Percentiles rank a stretch among this genome's conserved stretches.
Evolutionary conservation across 1,140 invertebrate genomes (phyloP).

Genomic region (Drosophila sucinea): DNA sequence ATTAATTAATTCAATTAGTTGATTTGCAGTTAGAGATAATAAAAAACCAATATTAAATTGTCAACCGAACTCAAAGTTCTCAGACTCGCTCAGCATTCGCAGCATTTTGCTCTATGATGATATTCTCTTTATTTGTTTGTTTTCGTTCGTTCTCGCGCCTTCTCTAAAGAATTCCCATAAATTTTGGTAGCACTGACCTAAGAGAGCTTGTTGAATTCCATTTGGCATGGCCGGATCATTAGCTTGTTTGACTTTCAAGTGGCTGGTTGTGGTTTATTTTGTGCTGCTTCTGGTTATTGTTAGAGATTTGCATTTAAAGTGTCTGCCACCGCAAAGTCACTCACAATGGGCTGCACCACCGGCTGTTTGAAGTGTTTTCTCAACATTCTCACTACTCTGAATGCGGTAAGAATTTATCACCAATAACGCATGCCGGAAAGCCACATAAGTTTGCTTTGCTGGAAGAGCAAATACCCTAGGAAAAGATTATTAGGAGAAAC

Average conservation of each 20-base stretch:
- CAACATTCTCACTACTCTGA: conserved; percentile 61
- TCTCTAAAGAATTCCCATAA: not conserved
- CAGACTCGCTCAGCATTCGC: not conserved
- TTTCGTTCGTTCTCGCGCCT: not conserved
- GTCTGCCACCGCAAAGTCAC: not conserved
- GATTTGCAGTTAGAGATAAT: conserved; percentile 59
- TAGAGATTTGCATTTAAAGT: conserved; percentile 6
- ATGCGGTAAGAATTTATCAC: conserved; percentile 56
- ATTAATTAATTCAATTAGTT: conserved; percentile 49
- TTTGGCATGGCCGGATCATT: conserved; percentile 38
- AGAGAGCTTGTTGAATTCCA: conserved; percentile 17
- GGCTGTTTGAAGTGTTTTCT: conserved; percentile 69
- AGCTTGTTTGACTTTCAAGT: conserved; percentile 15
- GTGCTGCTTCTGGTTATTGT: conserved; percentile 16
- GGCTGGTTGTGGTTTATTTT: conserved; percentile 4
- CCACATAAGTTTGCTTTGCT: too few species aligned
- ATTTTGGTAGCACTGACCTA: conserved; percentile 50
- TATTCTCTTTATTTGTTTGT: not conserved
- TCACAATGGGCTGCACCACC: conserved; percentile 72
- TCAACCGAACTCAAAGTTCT: not conserved
- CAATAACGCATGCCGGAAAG: not conserved
- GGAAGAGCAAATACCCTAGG: too few species aligned
- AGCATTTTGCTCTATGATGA: not conserved
- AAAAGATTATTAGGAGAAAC: too few species aligned
- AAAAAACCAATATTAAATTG: conserved; percentile 15